Base-by-base conservation (phyloP, 2,797 vertebrate species). In the Schizopygopsis malacanthus region DNA sequence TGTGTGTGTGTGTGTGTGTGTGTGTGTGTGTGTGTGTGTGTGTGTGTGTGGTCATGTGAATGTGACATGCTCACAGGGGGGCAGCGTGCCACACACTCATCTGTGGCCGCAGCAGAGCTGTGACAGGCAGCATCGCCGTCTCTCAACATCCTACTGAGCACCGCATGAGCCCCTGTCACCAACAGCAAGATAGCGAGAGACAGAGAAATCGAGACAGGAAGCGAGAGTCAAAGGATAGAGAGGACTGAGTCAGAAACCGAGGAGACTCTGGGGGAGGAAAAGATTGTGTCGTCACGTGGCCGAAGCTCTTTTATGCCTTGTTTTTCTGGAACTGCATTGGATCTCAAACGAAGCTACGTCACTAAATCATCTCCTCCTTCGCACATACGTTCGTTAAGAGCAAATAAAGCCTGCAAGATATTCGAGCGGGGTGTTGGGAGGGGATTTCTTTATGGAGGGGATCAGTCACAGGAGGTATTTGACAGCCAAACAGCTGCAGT, bases 221-320 rank as follows among this genome's bases (percentile, higher is more conserved):
- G 33, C 39, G 28, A 73, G 67, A 85, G 71, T 81, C 43, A 86
- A 50, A 73, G n/a, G 81, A 75, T 52, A 54, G 50, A 61, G 72
- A 84, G 87, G 86, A 88, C 81, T 50, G 87, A 85, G 88, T 88
- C 84, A 87, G 88, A 75, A 79, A 81, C 79, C 12, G 1, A 69
- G 78, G 85, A 86, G 84, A 89, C 88, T 89, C 89, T 13, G 73
- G 39, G 88, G 90, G 80, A 81, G 85, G 90, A 91, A 91, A 85
- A 84, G 91, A 89, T 88, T 89, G 89, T 89, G 90, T 78, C 56
- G 87, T 88, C 81, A 65, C 15, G n/a, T 71, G 87, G 84, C 67
- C 56, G 28, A 50, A 79, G 85, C 81, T 73, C 78, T 88, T 83
- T 82, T 47, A 37, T 59, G 50, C 63, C 33, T 25, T 20, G 37